Evolutionary conservation across 2,797 vertebrate genomes (phyloP).

Genomic region (Enteromius trimaculatus): DNA sequence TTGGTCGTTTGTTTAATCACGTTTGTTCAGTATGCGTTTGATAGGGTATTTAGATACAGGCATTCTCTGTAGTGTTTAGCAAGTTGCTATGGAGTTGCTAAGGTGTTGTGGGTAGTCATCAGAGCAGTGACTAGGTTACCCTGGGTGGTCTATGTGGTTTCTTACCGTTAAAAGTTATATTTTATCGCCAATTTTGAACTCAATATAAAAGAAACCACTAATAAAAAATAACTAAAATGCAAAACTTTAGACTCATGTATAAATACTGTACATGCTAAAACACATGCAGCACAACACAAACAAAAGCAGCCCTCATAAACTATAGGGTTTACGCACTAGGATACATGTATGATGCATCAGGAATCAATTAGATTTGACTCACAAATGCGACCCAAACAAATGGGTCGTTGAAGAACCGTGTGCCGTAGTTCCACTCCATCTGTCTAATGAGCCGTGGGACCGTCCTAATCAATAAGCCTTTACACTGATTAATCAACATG

Average conservation of each 20-base stretch:
- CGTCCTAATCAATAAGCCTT: conserved; percentile 81
- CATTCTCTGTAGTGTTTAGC: background rate
- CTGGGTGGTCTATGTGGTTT: background rate
- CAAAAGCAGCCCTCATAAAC: background rate
- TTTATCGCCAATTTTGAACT: background rate
- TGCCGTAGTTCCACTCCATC: conserved; percentile 54
- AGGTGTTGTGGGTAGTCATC: background rate
- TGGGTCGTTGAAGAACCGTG: conserved; percentile 63
- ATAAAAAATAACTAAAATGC: background rate
- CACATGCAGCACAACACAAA: background rate
- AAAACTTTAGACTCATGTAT: background rate
- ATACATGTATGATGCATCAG: conserved; percentile 59
- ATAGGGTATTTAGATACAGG: background rate
- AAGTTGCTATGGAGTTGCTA: background rate
- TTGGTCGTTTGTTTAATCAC: too few species aligned
- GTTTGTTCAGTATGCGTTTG: background rate
- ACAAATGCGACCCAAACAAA: conserved; percentile 57
- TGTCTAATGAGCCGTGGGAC: conserved; percentile 68
- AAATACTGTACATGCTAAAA: background rate
- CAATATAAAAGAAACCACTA: background rate
- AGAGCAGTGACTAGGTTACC: background rate
- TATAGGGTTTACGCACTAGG: conserved; percentile 51
- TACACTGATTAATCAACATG: conserved; percentile 75
- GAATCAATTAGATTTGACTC: conserved; percentile 69
- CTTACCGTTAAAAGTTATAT: background rate